These are phyloP conservation scores for Ellobium chinense DNA, from an alignment of 2,888 invertebrate genomes.

Conservation along the genomic window DNA sequence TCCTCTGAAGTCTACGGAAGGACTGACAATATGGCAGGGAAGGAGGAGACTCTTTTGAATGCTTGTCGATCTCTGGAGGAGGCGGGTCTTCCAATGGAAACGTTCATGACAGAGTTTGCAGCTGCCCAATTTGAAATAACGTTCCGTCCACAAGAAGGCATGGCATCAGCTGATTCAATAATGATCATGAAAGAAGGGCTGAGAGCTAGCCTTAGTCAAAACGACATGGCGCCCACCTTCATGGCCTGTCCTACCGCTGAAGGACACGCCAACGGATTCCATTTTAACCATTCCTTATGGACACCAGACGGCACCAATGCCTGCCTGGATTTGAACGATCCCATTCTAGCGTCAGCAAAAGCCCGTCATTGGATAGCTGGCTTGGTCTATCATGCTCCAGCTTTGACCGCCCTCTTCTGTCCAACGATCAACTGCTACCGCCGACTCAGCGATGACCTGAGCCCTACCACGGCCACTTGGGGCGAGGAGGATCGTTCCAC, in stretches of 20 bases:
- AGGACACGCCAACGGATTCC: conserved; percentile 35
- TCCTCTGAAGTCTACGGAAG: conserved; percentile 11
- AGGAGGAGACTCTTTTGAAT: conserved; percentile 19
- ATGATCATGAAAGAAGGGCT: conserved; percentile 38
- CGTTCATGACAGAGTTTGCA: conserved; percentile 39
- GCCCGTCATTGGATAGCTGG: conserved; percentile 53
- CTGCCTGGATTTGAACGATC: conserved; percentile 32
- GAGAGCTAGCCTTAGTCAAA: conserved; percentile 4
- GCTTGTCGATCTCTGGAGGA: conserved; percentile 20
- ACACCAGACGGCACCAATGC: conserved; percentile 19
- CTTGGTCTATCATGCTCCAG: conserved; percentile 45
- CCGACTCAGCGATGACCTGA: conserved; percentile 26
- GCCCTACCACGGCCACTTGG: conserved; percentile 48
- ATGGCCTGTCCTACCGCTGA: conserved; percentile 30
- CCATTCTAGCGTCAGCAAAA: conserved; percentile 21
- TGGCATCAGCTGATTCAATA: conserved; percentile 42
- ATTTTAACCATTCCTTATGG: conserved; percentile 45
- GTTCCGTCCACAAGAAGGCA: conserved; percentile 39
- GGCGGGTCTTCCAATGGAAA: conserved; percentile 39
- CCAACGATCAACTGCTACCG: conserved; percentile 53
- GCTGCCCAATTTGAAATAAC: conserved; percentile 45
- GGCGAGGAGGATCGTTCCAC: conserved; percentile 46
- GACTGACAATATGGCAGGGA: conserved; percentile 35
- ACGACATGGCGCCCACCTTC: conserved; percentile 38
- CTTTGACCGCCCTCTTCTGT: conserved; percentile 46